Base-by-base conservation (phyloP, 2,113 vertebrate species). In the Synchiropus splendidus region DNA sequence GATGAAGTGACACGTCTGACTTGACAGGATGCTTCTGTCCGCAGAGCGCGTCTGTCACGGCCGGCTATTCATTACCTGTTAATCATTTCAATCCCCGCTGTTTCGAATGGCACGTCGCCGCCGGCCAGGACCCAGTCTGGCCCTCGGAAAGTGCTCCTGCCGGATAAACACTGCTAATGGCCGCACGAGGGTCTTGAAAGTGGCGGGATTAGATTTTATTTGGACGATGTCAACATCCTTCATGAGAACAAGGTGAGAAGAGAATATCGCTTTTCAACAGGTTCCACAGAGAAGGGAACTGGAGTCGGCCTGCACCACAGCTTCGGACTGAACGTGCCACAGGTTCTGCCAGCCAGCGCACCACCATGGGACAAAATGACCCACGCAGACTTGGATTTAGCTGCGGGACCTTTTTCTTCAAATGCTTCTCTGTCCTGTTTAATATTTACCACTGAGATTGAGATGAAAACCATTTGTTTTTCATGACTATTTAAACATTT, bases 111-210 rank as follows among this genome's bases (percentile, higher is more conserved):
- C 17, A 35, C 40, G 33, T 39, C 4, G 31, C 18, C 10, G 33
- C 18, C 21, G 16, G 21, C 1, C 18, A 39, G 15, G 21, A 44
- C 31, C 10, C 42, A 9, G 18, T 12, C 16, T 43, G 36, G 13
- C 39, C 35, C 43, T 32, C 47, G 30, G 32, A 38, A 51, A 48
- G 42, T 34, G 46, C 56, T 21, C 12, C 15, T 2, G 12, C 16
- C 40, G 39, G 43, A 48, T 63, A 57, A 69, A 70, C 59, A 58
- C 6, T 4, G 36, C 36, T 53, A 46, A 52, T 48, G 35, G 53
- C 13, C 45, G 6, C n/a, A 45, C 1, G 17, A 12, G 38, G 41
- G 30, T 34, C 42, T 54, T 61, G 3, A 61, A 61, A 64, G 54
- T 45, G 44, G 32, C 14, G 31, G 48, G 55, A 67, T 55, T 64